These are phyloP conservation scores for Taurulus bubalis DNA, from an alignment of 2,113 vertebrate species.

Conservation along the genomic window DNA sequence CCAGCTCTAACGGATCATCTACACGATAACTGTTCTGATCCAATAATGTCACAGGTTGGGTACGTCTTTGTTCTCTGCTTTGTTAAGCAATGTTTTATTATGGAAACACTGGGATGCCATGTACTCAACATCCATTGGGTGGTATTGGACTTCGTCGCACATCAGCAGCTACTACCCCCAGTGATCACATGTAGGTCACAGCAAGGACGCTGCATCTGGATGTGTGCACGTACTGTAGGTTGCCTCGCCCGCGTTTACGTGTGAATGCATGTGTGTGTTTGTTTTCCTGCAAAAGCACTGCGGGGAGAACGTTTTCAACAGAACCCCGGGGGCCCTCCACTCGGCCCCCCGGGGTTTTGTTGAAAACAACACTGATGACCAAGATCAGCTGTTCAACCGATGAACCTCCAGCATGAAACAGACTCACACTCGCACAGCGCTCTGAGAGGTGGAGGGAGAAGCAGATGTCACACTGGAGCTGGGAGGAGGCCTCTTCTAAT, in stretches of 20 bases:
- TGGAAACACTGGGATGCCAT: not conserved
- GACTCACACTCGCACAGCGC: conserved; percentile 18
- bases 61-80: not conserved
- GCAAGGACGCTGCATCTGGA: conserved; percentile 31
- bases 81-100: not conserved
- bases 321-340: too few species aligned
- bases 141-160: not conserved
- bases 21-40: not conserved
- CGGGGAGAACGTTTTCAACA: too few species aligned
- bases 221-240: conserved; percentile 3
- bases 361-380: conserved; percentile 64
- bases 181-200: conserved; percentile 42
- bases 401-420: conserved; percentile 44
- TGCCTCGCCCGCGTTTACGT: not conserved
- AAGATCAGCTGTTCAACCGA: conserved; percentile 68
- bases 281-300: conserved; percentile 21
- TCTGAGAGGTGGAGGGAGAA: conserved; percentile 47
- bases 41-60: not conserved
- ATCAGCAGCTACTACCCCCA: conserved; percentile 8
- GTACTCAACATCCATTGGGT: not conserved
- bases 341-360: conserved; percentile 37
- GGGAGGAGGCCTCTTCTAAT: conserved; percentile 42
- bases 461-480: conserved; percentile 67
- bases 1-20: not conserved
- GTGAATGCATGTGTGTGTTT: conserved; percentile 23